Evolutionary conservation across 2,797 vertebrate genomes (phyloP), one percentile per base, ranked within the genome.

Genomic region (Novumbra hubbsi): DNA sequence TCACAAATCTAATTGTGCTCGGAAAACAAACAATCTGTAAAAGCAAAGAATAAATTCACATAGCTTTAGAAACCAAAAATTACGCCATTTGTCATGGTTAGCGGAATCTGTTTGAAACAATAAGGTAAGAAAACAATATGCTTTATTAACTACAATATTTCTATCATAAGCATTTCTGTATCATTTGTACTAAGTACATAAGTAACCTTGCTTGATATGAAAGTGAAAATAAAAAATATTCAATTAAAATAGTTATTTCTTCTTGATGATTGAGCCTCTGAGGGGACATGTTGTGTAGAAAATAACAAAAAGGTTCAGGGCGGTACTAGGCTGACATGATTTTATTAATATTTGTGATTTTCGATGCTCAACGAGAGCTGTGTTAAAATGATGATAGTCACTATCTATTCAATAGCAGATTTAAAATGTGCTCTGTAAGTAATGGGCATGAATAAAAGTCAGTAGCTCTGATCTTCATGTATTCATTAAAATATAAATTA

Each of bases 41-140:
- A n/a, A 68, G 6, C n/a, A 30, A 28, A 28, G 2, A 6, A 48
- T 28, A 2, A 49, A 27, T 69, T 69, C 14, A 55, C 67, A 32
- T 9, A 16, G 41, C 49, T 67, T 66, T 71, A 28, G 30, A 76
- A 71, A 27, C 30, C 15, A 30, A 64, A 7, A 27, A 71, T 63
- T 11, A 27, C 27, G n/a, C 60, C 27, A 28, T 63, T 24, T 63
- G 60, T 24, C 27, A 63, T 41, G 28, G 41, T 65, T 65, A 12
- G 16, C 41, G 21, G 16, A 55, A 34, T 21, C 7, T 17, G 15
- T 48, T 27, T 30, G 57, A 45, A 28, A 3, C 15, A 41, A 28
- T 50, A 60, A 68, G 69, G 70, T 76, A 76, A 11, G 50, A 30
- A 52, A 34, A 24, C 32, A 63, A 63, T 5, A 65, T 15, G n/a